Base-by-base conservation (phyloP, 2,797 vertebrate species). In the Eulemur coronatus region DNA sequence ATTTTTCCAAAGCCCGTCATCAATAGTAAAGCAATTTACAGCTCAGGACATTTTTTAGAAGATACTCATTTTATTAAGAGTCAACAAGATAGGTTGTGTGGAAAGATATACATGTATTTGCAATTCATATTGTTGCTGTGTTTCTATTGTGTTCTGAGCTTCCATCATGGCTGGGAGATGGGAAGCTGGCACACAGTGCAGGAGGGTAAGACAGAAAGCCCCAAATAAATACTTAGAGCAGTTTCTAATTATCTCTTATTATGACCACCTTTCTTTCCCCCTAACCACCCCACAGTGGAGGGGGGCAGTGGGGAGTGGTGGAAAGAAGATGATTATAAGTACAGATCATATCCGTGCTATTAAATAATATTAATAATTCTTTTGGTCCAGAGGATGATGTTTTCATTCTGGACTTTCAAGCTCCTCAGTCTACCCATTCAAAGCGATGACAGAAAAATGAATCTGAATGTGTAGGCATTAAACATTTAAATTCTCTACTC, bases 101-200 rank as follows among this genome's bases (percentile, higher is more conserved):
- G 94, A 95, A 96, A 98, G 97, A 98, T 97, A 97, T 92, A 96
- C 94, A 98, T 96, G 76, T 93, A 98, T 98, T 98, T 99, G 98
- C 98, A 98, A 98, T 98, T 99, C 98, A 98, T 98, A 98, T 98
- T 98, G 97, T 98, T 98, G 91, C 97, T 98, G 91, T 98, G 96
- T 95, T 98, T 94, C 98, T 98, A 98, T 98, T 98, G 97, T 98
- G 97, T 97, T 98, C 79, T 65, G 93, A 97, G 97, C 94, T 97
- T 98, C 97, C 97, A 97, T 98, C 97, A 97, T 96, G 97, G 97
- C 97, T 98, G 92, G 95, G 97, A 97, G 97, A 97, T 97, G 97
- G 85, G 94, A 98, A 98, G 91, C 96, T 98, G 97, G 98, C 97
- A 98, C 79, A 82, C 70, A 98, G 94, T 93, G 89, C 92, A 97